These are phyloP conservation scores for Andrena praecox DNA, from an alignment of 2,888 invertebrate species.

Conservation along the genomic window DNA sequence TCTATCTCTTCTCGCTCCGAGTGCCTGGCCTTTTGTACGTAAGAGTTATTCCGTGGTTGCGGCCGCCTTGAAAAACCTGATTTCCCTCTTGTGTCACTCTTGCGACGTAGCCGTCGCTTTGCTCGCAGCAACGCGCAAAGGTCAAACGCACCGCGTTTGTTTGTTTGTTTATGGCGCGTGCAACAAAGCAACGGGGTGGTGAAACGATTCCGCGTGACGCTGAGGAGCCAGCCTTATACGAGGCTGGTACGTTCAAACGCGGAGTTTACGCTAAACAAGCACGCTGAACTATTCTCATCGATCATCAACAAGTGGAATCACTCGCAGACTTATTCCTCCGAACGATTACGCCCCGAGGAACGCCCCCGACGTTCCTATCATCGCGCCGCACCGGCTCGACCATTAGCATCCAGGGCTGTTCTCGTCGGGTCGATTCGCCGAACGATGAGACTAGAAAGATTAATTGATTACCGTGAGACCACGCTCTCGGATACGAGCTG, in stretches of 20 bases:
- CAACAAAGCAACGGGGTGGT: background rate
- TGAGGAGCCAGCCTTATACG: background rate
- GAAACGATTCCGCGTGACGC: background rate
- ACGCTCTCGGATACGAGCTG: constrained; percentile 37
- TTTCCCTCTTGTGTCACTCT: constrained; percentile 55
- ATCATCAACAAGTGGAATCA: background rate
- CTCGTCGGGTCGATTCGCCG: constrained; percentile 27
- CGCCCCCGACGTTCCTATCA: constrained; percentile 3
- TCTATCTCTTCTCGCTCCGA: constrained; percentile 52
- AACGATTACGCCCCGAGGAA: background rate
- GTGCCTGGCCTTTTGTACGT: constrained; percentile 27
- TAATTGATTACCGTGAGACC: constrained; percentile 62
- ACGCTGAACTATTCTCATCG: background rate
- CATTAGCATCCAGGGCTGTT: constrained; percentile 5
- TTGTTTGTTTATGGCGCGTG: constrained; percentile 18
- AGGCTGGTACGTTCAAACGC: background rate
- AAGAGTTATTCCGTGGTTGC: constrained; percentile 45
- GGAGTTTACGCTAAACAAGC: background rate
- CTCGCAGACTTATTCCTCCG: background rate
- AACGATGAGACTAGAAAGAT: constrained; percentile 54
- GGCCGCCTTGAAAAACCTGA: constrained; percentile 51
- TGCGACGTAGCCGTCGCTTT: constrained; percentile 11
- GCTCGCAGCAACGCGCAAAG: constrained; percentile 41
- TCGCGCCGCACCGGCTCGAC: background rate
- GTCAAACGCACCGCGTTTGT: constrained; percentile 39